Conservation (phyloP, 2,113 vertebrate genomes). For the Motacilla tschutschensis region DNA sequence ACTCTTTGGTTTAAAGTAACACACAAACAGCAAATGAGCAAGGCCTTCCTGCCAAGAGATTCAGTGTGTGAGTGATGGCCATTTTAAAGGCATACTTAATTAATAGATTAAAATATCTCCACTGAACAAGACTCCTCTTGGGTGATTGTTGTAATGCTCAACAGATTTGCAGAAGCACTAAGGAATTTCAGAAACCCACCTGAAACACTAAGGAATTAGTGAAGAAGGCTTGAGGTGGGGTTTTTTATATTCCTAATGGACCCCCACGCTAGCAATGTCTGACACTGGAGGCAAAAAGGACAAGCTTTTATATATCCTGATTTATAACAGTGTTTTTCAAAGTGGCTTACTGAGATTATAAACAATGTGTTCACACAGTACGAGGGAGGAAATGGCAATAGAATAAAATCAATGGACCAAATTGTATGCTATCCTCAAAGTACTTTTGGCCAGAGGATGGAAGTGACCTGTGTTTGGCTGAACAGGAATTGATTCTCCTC, state of each 20-base stretch:
- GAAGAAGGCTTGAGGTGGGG: neutral
- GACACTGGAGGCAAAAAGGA: neutral
- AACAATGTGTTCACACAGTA: neutral
- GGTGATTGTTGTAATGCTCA: neutral
- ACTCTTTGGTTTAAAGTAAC: constrained; percentile 1
- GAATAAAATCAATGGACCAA: constrained; percentile 32
- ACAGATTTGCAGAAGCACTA: neutral
- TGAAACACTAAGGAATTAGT: neutral
- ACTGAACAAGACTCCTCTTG: neutral
- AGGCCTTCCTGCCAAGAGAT: neutral
- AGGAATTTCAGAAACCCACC: neutral
- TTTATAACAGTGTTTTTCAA: constrained; percentile 1
- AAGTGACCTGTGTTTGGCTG: constrained; percentile 16
- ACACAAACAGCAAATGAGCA: neutral
- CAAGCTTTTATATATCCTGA: constrained; percentile 19
- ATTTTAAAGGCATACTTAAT: neutral
- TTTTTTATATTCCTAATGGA: neutral
- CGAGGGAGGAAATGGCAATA: constrained; percentile 38
- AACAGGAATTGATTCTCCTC: constrained; percentile 17
- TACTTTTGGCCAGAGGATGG: constrained; percentile 42
- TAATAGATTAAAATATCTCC: neutral
- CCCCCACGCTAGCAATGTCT: neutral
- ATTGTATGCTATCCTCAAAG: neutral
- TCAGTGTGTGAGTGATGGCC: neutral
- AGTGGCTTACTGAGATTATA: constrained; percentile 17